Conservation (phyloP, 2,797 vertebrate genomes). For the Pitangus sulphuratus region DNA sequence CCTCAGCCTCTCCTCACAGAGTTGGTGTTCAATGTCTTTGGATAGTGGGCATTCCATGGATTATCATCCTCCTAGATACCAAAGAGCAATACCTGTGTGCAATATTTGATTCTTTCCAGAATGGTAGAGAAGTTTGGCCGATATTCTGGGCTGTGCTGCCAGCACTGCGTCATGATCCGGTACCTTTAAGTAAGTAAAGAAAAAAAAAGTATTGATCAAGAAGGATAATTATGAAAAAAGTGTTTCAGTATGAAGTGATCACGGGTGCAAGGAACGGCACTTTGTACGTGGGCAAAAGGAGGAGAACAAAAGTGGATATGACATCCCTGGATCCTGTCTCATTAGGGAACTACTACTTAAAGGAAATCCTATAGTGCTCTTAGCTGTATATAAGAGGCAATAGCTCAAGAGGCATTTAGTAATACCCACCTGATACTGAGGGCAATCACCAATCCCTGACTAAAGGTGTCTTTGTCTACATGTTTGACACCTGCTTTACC, state of each 20-base stretch:
- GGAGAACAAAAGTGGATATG: neutral
- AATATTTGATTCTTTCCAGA: slow-evolving; percentile 90
- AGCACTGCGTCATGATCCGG: slow-evolving; percentile 92
- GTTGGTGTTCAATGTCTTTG: neutral
- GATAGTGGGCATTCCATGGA: neutral
- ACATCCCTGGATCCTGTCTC: neutral
- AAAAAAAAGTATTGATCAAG: neutral
- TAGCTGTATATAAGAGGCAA: neutral
- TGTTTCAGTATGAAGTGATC: neutral
- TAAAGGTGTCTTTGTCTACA: neutral
- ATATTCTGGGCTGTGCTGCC: slow-evolving; percentile 92
- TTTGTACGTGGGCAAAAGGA: neutral
- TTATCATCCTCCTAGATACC: neutral
- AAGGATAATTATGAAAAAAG: neutral
- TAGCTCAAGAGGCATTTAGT: neutral
- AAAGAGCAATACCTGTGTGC: slow-evolving; percentile 85
- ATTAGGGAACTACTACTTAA: neutral
- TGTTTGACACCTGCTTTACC: neutral
- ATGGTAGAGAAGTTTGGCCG: slow-evolving; percentile 90
- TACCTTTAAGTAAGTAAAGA: slow-evolving; percentile 75
- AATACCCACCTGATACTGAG: neutral
- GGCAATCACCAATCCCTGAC: neutral
- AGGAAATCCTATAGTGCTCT: neutral
- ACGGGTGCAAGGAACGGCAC: neutral
- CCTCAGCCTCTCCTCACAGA: too few relatives aligned